These are phyloP conservation scores for Pseudorhombus dupliciocellatus DNA, from an alignment of 2,113 vertebrate genomes.

Conservation along the genomic window DNA sequence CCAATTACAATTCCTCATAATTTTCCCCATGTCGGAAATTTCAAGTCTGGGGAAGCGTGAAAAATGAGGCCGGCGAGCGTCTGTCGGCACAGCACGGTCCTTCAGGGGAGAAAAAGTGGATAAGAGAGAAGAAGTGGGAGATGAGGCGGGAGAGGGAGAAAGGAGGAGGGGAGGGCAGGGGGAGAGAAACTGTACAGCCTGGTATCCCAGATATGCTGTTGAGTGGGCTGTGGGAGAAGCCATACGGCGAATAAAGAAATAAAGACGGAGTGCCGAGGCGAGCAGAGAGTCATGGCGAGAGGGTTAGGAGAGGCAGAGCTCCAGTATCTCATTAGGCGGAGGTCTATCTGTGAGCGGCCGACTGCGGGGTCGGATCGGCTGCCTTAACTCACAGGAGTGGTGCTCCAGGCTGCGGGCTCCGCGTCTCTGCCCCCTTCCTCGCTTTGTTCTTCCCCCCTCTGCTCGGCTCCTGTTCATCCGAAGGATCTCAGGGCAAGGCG, in stretches of 20 bases:
- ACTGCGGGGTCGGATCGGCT: slow-evolving; percentile 48
- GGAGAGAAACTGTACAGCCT: slow-evolving; percentile 20
- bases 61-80: slow-evolving; percentile 45
- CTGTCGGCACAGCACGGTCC: slow-evolving; percentile 32
- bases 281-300: slow-evolving; percentile 42
- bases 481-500: slow-evolving; percentile 35
- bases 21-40: slow-evolving; percentile 53
- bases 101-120: slow-evolving; percentile 36
- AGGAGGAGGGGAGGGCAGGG: neutral
- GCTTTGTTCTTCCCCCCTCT: slow-evolving; percentile 55
- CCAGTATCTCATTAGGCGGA: slow-evolving; percentile 66
- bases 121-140: slow-evolving; percentile 26
- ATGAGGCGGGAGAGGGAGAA: neutral
- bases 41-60: slow-evolving; percentile 42
- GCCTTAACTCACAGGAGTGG: slow-evolving; percentile 55
- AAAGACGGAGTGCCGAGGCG: slow-evolving; percentile 55
- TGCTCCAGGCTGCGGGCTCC: slow-evolving; percentile 49
- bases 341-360: slow-evolving; percentile 54
- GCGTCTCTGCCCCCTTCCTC: slow-evolving; percentile 27
- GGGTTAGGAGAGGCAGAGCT: slow-evolving; percentile 57
- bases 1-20: slow-evolving; percentile 68
- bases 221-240: slow-evolving; percentile 64
- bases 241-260: slow-evolving; percentile 51
- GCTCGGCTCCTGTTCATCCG: slow-evolving; percentile 39
- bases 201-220: slow-evolving; percentile 47